Evolutionary conservation across 1,140 invertebrate genomes (phyloP).

Genomic region (Dendroctonus valens): DNA sequence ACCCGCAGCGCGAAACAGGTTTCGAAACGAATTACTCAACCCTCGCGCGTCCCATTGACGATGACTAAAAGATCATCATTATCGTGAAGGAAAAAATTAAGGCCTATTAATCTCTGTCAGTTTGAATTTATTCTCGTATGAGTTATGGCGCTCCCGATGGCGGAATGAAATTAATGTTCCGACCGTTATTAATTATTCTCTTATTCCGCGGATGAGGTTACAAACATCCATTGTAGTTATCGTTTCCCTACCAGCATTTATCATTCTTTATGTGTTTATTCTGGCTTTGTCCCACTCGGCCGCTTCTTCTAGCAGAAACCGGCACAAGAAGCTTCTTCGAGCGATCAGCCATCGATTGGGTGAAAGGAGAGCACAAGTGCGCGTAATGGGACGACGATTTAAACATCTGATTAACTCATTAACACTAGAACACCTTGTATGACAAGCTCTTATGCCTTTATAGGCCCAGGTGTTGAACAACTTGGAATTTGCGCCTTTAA

Average conservation of each 20-base stretch:
- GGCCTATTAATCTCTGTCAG: constrained; percentile 21
- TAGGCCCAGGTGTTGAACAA: background rate
- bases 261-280: background rate
- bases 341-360: no score
- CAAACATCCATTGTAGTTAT: constrained; percentile 4
- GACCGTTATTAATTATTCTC: constrained; percentile 26
- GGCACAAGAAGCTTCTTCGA: no score
- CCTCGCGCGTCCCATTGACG: background rate
- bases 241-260: no score
- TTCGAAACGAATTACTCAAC: constrained; percentile 9
- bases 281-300: background rate
- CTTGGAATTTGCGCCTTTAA: no score
- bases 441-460: constrained; percentile 4
- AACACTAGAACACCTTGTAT: constrained; percentile 7
- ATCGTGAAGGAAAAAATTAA: constrained; percentile 15
- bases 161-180: constrained; percentile 24
- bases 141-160: constrained; percentile 25
- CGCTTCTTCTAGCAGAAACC: background rate
- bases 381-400: no score
- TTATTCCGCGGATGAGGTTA: constrained; percentile 23
- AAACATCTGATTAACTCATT: constrained; percentile 1
- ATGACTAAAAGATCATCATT: constrained; percentile 20
- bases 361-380: no score
- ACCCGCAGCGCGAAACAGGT: background rate
- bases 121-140: constrained; percentile 27